Conservation (phyloP, 2,888 invertebrate genomes). For the Onthophagus sagittarius region DNA sequence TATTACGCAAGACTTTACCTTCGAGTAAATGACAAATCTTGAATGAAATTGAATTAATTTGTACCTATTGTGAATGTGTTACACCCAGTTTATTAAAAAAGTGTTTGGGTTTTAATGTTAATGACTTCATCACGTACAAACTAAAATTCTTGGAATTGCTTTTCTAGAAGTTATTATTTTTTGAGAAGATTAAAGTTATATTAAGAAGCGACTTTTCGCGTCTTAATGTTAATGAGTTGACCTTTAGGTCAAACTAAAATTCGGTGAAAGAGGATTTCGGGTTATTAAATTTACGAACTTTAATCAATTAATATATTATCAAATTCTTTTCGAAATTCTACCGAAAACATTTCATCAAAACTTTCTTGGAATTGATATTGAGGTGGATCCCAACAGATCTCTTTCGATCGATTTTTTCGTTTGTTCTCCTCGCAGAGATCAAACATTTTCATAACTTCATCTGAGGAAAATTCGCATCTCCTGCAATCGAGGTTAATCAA, state of each 20-base stretch:
- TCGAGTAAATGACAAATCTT: not conserved
- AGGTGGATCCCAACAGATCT: not conserved
- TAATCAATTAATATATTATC: conserved; percentile 6
- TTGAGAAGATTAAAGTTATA: not conserved
- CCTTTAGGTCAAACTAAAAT: too few relatives aligned
- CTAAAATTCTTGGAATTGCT: too few relatives aligned
- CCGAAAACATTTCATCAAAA: conserved; percentile 16
- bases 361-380: not conserved
- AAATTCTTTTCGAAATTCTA: conserved; percentile 12
- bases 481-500: conserved; percentile 38
- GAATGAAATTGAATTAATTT: not conserved
- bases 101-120: not conserved
- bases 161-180: not conserved
- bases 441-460: conserved; percentile 34
- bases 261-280: too few relatives aligned
- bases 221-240: not conserved
- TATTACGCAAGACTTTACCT: not conserved
- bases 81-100: not conserved
- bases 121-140: too few relatives aligned
- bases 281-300: too few relatives aligned
- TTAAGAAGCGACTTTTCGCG: not conserved
- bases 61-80: not conserved
- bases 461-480: conserved; percentile 36
- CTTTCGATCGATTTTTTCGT: not conserved
- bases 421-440: conserved; percentile 30